These are phyloP conservation scores for Arctocebus calabarensis DNA, from an alignment of 2,797 vertebrate genomes.

Conservation along the genomic window DNA sequence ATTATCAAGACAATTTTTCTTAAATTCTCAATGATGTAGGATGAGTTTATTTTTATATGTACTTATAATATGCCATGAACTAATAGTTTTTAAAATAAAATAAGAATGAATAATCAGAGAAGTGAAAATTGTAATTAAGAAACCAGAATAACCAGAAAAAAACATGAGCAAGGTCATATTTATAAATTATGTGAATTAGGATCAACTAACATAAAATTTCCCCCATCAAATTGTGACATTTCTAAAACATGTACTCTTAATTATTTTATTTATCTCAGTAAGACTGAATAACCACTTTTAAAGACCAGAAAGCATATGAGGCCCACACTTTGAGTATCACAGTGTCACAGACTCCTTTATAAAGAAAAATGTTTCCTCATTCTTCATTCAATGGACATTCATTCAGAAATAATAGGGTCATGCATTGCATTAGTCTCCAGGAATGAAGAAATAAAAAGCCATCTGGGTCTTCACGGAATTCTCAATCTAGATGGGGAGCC, in stretches of 20 bases:
- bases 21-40: not conserved
- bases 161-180: accelerated
- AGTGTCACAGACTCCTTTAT: not conserved
- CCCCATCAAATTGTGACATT: not conserved
- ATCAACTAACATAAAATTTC: not conserved
- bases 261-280: not conserved
- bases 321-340: not conserved
- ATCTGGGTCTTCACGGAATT: not conserved
- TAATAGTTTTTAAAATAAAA: not conserved
- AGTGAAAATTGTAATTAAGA: not conserved
- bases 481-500: not conserved
- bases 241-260: not conserved
- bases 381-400: not conserved
- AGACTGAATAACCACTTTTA: not conserved
- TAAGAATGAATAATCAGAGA: not conserved
- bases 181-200: not conserved
- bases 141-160: not conserved
- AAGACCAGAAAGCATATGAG: not conserved
- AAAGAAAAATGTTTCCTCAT: not conserved
- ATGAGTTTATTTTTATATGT: not conserved
- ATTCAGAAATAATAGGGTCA: not conserved
- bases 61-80: not conserved
- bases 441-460: not conserved
- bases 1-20: not conserved
- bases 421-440: not conserved